Evolutionary conservation across 2,797 vertebrate species (phyloP).

Genomic region (Pelochelys cantorii): DNA sequence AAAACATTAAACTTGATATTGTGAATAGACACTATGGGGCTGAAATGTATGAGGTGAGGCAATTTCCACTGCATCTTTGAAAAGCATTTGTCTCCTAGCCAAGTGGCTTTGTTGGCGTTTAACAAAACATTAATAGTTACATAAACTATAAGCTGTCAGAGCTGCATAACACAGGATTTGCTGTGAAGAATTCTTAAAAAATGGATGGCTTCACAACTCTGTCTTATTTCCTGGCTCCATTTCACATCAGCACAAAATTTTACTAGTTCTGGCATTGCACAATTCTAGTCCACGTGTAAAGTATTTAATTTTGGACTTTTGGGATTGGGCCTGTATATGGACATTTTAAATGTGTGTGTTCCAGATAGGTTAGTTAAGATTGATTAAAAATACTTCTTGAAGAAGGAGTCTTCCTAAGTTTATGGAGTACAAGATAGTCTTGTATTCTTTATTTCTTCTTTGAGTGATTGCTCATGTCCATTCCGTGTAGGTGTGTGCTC

Average conservation of each 20-base stretch:
- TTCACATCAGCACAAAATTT: neutral
- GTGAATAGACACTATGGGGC: neutral
- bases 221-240: neutral
- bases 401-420: neutral
- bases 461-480: no score
- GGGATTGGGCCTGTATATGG: neutral
- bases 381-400: neutral
- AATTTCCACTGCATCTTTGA: neutral
- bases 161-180: neutral
- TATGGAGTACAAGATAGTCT: neutral
- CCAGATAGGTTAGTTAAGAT: neutral
- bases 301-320: neutral
- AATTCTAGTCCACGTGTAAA: neutral
- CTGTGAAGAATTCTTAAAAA: neutral
- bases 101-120: neutral
- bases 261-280: neutral
- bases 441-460: neutral
- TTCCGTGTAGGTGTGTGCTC: no score
- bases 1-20: neutral
- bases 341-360: neutral
- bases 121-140: slow-evolving; percentile 1
- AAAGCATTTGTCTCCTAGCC: neutral
- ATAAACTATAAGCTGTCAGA: neutral
- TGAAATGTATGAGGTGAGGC: neutral
- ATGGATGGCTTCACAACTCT: neutral